These are phyloP conservation scores for Umimayanthus kanabou DNA, from an alignment of 92 coral and sea anemone genomes.

Conservation along the genomic window DNA sequence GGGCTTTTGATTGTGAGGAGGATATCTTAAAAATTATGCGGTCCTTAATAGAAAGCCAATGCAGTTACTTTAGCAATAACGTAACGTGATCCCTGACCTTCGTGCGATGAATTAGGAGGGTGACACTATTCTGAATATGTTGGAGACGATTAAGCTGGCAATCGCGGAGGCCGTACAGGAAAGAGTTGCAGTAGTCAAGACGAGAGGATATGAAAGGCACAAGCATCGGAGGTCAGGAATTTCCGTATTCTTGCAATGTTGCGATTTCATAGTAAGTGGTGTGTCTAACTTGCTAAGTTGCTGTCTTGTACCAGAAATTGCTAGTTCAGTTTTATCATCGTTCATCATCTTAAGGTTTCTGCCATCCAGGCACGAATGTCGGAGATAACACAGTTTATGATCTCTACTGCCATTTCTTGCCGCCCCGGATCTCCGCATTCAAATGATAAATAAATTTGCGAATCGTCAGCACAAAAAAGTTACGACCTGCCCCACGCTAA, in stretches of 20 bases:
- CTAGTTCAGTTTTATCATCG: background rate
- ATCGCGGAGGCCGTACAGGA: background rate
- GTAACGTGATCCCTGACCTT: too few species aligned
- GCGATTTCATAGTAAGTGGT: background rate
- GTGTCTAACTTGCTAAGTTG: background rate
- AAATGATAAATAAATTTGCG: background rate
- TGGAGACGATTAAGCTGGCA: background rate
- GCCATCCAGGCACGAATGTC: background rate
- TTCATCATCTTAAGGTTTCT: background rate
- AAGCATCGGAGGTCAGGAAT: background rate
- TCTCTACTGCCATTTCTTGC: background rate
- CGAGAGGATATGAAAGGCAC: background rate
- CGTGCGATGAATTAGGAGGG: too few species aligned
- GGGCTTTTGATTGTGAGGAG: too few species aligned
- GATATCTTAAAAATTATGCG: too few species aligned
- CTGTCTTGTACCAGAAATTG: background rate
- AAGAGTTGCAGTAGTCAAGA: background rate
- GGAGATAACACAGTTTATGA: background rate
- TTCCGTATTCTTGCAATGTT: slow-evolving; percentile 8
- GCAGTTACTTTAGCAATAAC: too few species aligned
- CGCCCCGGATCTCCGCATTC: background rate
- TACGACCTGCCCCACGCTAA: slow-evolving; percentile 34
- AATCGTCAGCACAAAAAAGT: background rate
- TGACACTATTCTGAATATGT: too few species aligned
- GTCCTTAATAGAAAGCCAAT: too few species aligned